Evolutionary conservation across 2,113 vertebrate genomes (phyloP).

Genomic region (Alethe diademata): DNA sequence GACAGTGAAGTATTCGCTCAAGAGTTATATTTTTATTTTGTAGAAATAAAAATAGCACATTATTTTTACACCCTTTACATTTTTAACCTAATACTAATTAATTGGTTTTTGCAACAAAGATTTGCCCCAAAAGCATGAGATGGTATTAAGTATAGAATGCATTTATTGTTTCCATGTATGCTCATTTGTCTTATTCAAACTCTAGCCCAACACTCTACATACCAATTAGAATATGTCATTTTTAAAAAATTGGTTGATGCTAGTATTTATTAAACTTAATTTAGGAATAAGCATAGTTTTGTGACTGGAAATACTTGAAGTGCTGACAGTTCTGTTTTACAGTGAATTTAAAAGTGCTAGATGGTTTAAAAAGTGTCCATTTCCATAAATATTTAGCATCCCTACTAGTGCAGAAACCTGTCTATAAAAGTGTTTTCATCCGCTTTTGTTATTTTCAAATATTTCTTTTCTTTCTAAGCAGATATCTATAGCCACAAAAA

Average conservation of each 20-base stretch:
- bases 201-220: background rate
- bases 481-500: background rate
- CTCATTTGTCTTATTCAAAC: background rate
- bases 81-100: background rate
- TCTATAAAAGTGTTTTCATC: background rate
- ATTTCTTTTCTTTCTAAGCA: background rate
- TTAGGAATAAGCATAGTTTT: background rate
- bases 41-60: background rate
- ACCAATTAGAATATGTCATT: background rate
- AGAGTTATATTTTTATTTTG: background rate
- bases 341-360: background rate
- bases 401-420: background rate
- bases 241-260: background rate
- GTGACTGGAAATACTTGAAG: background rate
- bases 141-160: background rate
- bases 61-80: background rate
- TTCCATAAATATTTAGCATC: background rate
- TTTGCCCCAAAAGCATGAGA: background rate
- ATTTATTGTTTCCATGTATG: background rate
- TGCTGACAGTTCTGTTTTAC: background rate
- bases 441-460: background rate
- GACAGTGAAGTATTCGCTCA: rapidly evolving
- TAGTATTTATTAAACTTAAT: background rate
- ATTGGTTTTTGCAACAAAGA: background rate
- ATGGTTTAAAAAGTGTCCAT: background rate